Evolutionary conservation across 2,113 vertebrate species (phyloP).

Genomic region (Buteo buteo): DNA sequence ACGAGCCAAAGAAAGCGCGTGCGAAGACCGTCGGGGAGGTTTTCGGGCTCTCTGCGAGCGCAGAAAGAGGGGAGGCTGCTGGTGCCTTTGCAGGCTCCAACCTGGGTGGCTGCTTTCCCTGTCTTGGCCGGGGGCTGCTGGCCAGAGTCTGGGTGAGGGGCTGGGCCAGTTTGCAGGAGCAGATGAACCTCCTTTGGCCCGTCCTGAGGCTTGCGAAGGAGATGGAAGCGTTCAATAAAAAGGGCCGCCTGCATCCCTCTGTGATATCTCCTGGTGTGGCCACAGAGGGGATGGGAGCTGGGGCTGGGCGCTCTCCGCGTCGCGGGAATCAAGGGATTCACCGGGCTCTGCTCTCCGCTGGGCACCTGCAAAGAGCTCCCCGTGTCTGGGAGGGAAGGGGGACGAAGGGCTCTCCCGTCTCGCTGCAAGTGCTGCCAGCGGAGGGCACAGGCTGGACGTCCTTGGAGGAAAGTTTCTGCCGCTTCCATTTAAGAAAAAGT

Average conservation of each 20-base stretch:
- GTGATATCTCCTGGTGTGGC: neutral
- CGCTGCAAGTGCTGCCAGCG: fast-evolving
- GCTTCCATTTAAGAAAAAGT: neutral
- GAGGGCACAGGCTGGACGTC: neutral
- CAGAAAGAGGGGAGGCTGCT: neutral
- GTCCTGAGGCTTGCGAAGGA: neutral
- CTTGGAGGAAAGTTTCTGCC: neutral
- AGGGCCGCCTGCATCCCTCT: neutral
- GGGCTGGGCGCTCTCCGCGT: fast-evolving
- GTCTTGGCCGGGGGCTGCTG: neutral
- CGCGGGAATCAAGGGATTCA: fast-evolving
- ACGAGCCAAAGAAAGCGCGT: neutral
- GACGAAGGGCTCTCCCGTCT: neutral
- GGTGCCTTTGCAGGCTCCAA: neutral
- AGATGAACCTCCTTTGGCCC: neutral
- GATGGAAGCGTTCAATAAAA: neutral
- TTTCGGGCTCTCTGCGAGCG: neutral
- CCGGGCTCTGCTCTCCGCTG: neutral
- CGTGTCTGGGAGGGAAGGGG: neutral
- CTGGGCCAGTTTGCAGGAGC: neutral
- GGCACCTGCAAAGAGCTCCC: neutral
- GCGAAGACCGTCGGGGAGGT: neutral
- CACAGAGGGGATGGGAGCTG: neutral
- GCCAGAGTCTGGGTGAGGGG: neutral
- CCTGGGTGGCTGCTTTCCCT: neutral